A percentile compares a stretch with the other conserved stretches of the same genome.
Conservation (phyloP, 2,797 vertebrate genomes). For the Esox lucius region DNA sequence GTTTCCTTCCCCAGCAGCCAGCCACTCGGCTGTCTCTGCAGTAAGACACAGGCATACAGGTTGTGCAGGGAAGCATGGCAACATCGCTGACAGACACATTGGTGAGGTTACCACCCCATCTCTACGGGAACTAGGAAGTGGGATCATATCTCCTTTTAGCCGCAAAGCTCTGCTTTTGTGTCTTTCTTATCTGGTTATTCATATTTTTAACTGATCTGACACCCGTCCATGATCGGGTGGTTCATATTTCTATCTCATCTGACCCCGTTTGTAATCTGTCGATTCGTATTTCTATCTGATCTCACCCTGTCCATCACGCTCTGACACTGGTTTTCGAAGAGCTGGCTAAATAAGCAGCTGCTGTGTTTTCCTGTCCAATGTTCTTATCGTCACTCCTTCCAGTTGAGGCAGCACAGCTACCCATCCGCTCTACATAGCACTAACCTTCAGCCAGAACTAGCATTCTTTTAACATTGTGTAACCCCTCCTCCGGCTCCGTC, state of each 20-base stretch:
- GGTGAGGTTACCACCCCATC: slow-evolving; percentile 42
- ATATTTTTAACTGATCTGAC: too few relatives aligned
- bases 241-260: neutral
- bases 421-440: slow-evolving; percentile 40
- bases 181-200: slow-evolving; percentile 34
- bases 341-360: slow-evolving; percentile 60
- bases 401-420: slow-evolving; percentile 55
- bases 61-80: slow-evolving; percentile 40
- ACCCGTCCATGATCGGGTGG: neutral
- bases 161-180: slow-evolving; percentile 4
- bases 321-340: slow-evolving; percentile 20
- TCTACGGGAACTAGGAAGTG: slow-evolving; percentile 38
- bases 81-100: slow-evolving; percentile 27
- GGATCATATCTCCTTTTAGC: slow-evolving; percentile 49
- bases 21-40: slow-evolving; percentile 29
- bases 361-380: slow-evolving; percentile 46
- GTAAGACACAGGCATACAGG: slow-evolving; percentile 22
- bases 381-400: slow-evolving; percentile 56
- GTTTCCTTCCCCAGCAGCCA: slow-evolving; percentile 36
- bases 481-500: slow-evolving; percentile 60
- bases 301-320: slow-evolving; percentile 48
- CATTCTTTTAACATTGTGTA: slow-evolving; percentile 67
- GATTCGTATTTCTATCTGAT: slow-evolving; percentile 25
- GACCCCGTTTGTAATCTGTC: neutral
- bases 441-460: slow-evolving; percentile 59